These are phyloP conservation scores for Epinotia bilunana DNA, from an alignment of 2,888 invertebrate genomes.

Conservation along the genomic window DNA sequence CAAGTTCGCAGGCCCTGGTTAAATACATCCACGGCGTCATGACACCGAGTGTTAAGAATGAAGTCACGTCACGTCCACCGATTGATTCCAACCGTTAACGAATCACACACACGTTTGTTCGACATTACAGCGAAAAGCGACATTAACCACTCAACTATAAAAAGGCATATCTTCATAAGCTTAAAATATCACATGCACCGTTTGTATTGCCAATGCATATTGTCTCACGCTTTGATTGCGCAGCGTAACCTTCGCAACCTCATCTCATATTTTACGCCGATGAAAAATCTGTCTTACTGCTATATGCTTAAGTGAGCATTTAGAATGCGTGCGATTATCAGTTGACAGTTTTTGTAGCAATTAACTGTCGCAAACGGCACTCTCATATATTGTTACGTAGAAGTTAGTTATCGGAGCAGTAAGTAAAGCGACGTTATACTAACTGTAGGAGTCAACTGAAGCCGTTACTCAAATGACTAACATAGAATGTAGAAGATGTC, in stretches of 20 bases:
- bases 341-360: slow-evolving; percentile 9
- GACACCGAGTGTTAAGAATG: not conserved
- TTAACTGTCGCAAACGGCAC: not conserved
- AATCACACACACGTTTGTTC: slow-evolving; percentile 26
- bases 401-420: not conserved
- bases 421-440: slow-evolving; percentile 10
- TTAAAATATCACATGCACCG: not conserved
- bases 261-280: not conserved
- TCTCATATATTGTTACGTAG: not conserved
- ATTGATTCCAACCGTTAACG: slow-evolving; percentile 35
- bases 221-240: slow-evolving; percentile 25
- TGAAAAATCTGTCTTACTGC: not conserved
- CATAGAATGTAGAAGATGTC: slow-evolving; percentile 1
- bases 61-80: slow-evolving; percentile 19
- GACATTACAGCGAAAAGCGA: slow-evolving; percentile 25
- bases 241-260: not conserved
- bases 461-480: slow-evolving; percentile 13
- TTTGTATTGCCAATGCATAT: not conserved
- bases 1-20: not conserved
- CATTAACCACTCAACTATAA: not conserved
- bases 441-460: slow-evolving; percentile 24
- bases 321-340: not conserved
- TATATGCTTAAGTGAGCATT: not conserved
- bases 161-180: slow-evolving; percentile 8
- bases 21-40: not conserved